These are phyloP conservation scores for Melopsittacus undulatus DNA, from an alignment of 2,797 vertebrate species.

Conservation along the genomic window DNA sequence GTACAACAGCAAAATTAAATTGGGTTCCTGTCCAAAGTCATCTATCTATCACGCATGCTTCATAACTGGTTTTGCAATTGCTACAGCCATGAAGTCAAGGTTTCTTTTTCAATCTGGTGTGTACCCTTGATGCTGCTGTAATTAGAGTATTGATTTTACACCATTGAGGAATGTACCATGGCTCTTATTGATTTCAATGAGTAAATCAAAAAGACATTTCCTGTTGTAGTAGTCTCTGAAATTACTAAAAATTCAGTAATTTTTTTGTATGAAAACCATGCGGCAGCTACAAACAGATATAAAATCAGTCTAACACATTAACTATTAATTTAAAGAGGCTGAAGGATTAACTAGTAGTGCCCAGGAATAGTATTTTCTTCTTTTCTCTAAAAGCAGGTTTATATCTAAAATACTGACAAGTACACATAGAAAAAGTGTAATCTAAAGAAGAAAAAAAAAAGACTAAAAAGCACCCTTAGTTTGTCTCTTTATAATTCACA, in stretches of 20 bases:
- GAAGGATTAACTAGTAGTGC: background rate
- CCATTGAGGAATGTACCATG: background rate
- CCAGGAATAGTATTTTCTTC: background rate
- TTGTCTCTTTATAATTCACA: background rate
- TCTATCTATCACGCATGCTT: background rate
- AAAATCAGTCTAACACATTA: background rate
- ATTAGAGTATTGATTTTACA: constrained; percentile 35
- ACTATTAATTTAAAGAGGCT: background rate
- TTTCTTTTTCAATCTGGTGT: background rate
- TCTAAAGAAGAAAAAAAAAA: background rate
- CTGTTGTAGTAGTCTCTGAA: background rate
- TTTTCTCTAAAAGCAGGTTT: background rate
- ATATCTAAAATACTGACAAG: background rate
- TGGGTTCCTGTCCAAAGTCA: background rate
- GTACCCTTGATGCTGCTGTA: background rate
- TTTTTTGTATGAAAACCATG: background rate
- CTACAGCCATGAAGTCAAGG: background rate
- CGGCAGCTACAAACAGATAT: background rate
- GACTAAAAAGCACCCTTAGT: background rate
- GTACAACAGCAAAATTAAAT: background rate
- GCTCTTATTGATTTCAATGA: background rate
- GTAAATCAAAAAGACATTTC: background rate
- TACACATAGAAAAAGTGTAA: background rate
- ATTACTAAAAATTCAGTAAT: background rate
- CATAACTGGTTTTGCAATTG: background rate